Evolutionary conservation across 2,113 vertebrate species (phyloP), one percentile per base, ranked within the genome.

Genomic region (Microtus pennsylvanicus): DNA sequence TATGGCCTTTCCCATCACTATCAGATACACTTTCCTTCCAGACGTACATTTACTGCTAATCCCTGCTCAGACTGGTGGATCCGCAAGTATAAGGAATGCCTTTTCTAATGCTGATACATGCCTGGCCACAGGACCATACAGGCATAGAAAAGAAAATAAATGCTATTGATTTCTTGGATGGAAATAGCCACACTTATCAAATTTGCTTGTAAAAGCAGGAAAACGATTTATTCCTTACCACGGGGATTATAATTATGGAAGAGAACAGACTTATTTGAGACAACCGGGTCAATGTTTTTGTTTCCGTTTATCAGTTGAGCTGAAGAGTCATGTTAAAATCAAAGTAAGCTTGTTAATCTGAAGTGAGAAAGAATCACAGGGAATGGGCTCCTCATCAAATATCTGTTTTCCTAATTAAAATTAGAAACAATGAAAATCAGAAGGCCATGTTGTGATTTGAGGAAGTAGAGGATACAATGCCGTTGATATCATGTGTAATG

Each of bases 291-390:
- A 35, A 6, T 14, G 1, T 80, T 89, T 80, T 83, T 3, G 50
- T 91, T 67, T 35, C 19, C 72, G 69, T 52, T 87, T 10, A 55
- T 90, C 14, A 35, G 42, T 19, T 35, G 80, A 74, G 35, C 63
- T 72, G 69, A 76, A 11, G n/a, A 89, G 17, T 91, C 28, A 91
- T 22, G 28, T 42, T 85, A 58, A 58, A 95, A 45, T 83, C 24
- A 50, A 33, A 83, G 76, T 58, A 9, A 69, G 19, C 55, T 72
- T 85, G 63, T 88, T 80, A 75, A 94, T 77, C 17, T 85, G 45
- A 93, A 91, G 22, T 72, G 63, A 91, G 87, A 93, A 87, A 81
- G 42, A 90, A 50, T 67, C 76, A 50, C 47, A 94, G 8, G 33
- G 45, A 85, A 85, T 69, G 13, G 38, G 52, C 16, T 70, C 8